These are phyloP conservation scores for Heterodera filipjevi DNA, from an alignment of 2,888 invertebrate genomes.

Conservation along the genomic window DNA sequence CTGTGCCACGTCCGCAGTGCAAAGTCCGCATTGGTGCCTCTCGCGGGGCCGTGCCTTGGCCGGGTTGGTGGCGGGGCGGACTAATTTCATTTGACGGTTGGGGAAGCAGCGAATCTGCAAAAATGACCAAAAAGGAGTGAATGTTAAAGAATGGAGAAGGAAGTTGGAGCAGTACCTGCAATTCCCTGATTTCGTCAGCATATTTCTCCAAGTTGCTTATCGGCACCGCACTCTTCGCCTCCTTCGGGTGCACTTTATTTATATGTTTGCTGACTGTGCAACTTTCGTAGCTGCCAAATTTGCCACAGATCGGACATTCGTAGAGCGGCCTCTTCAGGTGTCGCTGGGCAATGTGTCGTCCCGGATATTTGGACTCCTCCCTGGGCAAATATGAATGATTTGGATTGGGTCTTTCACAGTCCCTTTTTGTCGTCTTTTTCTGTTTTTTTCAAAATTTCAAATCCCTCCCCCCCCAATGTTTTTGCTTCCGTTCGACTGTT, in stretches of 20 bases:
- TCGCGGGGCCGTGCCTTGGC: slow-evolving; percentile 44
- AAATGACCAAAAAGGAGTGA: not conserved
- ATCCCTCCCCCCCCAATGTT: too few relatives aligned
- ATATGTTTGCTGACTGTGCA: slow-evolving; percentile 34
- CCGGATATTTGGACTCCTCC: slow-evolving; percentile 47
- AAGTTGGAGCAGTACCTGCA: slow-evolving; percentile 37
- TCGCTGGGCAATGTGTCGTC: slow-evolving; percentile 55
- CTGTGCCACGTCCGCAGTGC: slow-evolving; percentile 51
- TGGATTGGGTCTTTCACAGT: slow-evolving; percentile 1
- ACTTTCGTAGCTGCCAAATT: slow-evolving; percentile 54
- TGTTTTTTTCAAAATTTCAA: too few relatives aligned
- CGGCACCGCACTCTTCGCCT: slow-evolving; percentile 43
- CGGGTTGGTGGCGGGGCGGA: slow-evolving; percentile 31
- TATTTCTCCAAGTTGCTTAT: slow-evolving; percentile 49
- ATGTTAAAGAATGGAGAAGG: not conserved
- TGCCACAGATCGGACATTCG: slow-evolving; percentile 52
- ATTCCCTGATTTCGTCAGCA: slow-evolving; percentile 49
- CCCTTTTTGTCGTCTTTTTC: too few relatives aligned
- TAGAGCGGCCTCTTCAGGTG: slow-evolving; percentile 50
- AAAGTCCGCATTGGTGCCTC: slow-evolving; percentile 47
- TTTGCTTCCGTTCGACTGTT: too few relatives aligned
- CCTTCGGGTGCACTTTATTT: slow-evolving; percentile 44
- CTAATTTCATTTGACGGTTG: slow-evolving; percentile 56
- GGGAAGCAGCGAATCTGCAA: slow-evolving; percentile 49
- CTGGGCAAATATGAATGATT: slow-evolving; percentile 2